Base-by-base conservation (phyloP, 2,888 invertebrate species). In the Lasioglossum villosulum region DNA sequence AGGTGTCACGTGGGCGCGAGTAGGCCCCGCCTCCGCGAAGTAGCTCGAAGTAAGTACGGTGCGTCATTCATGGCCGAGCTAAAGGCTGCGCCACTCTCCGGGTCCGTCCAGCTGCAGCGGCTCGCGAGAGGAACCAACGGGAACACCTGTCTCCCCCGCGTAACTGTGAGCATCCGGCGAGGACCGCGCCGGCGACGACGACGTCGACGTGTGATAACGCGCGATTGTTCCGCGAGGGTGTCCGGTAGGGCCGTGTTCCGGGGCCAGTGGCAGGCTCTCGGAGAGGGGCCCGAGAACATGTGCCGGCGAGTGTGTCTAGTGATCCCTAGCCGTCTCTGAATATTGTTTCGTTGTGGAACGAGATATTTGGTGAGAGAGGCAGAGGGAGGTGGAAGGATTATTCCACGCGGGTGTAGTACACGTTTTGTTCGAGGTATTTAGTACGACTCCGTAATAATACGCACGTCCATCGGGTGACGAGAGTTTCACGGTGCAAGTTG, bases 21-120 rank as follows among this genome's bases (percentile, higher is more conserved):
- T 87, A 90, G 90, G 90, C 94, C 91, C 93, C 93, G 95, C 94
- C 92, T 96, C 96, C 96, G 96, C 96, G 95, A 93, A 91, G 93
- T 89, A 83, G 91, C 90, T 89, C 89, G 92, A 90, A 89, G 91
- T 89, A 90, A 89, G 91, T 89, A 88, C 91, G 90, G 84, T 88
- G 91, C 92, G 92, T 95, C 95, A 95, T 95, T 95, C 94, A 95
- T 95, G 94, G 93, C 94, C 94, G 94, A 94, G 92, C 93, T 93
- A 93, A 94, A 93, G 93, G 92, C 93, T 92, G 92, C 93, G 93
- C 92, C 90, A 90, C 89, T 90, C 88, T 91, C 90, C 92, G 89
- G 91, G 87, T 90, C 90, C 88, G 90, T 91, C 91, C 91, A 90
- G 91, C 90, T 91, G 91, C 89, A 88, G 88, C 88, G 89, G 90